Base-by-base conservation (phyloP, 1,140 invertebrate species). In the Harlomillsia oculata region DNA sequence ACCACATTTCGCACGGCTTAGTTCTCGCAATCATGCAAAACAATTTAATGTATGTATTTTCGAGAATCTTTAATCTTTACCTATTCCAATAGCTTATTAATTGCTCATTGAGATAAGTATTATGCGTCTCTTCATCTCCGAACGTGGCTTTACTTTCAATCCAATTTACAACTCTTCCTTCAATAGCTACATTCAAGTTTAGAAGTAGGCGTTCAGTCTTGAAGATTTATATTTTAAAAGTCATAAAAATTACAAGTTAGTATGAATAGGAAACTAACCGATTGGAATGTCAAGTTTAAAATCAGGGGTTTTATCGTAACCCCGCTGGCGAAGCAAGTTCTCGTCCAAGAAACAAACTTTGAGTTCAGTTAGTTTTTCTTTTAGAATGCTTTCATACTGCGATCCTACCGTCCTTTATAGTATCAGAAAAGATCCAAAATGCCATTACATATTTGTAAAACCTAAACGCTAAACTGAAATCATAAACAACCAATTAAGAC, bases 81-180 rank as follows among this genome's bases (percentile, higher is more conserved):
- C 87, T 80, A 72, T 95, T 96, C 82, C 85, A 90, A 69, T 97
- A 97, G 68, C 87, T 88, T 60, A 81, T 77, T 62, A 86, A 82
- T 70, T 97, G 92, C 68, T 90, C 83, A 67, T 83, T 84, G 21
- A 90, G 75, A 71, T 94, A 92, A n/a, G 76, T 79, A 39, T 80
- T 78, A 73, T 96, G 91, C 53, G 82, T 80, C 60, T 83, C 79
- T 56, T 80, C 76, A 74, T 90, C 87, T 3, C 88, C 92, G 77
- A 96, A 97, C 30, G 87, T 79, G 9, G 91, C 92, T 75, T 97
- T 96, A 60, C 90, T 94, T 74, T 97, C 93, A 59, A 97, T 90
- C 93, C 92, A 97, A 71, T 94, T 92, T 0, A 96, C 79, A 20
- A 95, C 79, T 68, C 82, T 80, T 5, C 85, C 87, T 74, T 89